Conservation (phyloP, 2,797 vertebrate species). For the Macrochelys suwanniensis region DNA sequence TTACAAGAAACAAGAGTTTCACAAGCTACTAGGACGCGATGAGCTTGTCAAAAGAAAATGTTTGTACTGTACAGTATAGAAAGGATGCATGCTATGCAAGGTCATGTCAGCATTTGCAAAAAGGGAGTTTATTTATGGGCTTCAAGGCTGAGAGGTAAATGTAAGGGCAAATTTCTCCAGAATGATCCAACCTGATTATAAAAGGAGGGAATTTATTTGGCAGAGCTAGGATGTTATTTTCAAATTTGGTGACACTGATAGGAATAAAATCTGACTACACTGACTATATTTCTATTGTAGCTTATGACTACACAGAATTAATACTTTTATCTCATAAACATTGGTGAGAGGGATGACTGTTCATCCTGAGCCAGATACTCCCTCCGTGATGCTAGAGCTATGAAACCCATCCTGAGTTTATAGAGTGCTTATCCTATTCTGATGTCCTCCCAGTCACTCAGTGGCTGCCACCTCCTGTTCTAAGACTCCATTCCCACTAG, state of each 20-base stretch:
- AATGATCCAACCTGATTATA: neutral
- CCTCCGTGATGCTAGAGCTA: neutral
- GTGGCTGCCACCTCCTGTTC: neutral
- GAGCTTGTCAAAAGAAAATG: neutral
- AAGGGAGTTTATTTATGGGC: neutral
- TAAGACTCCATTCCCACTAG: too few species aligned
- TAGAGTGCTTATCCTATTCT: neutral
- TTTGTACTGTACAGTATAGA: neutral
- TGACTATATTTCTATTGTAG: neutral
- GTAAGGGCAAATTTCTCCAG: neutral
- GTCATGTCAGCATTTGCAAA: neutral
- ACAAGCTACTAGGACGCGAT: neutral
- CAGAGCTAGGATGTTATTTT: rapidly evolving
- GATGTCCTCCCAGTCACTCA: neutral
- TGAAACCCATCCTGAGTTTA: neutral
- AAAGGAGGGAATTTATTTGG: neutral
- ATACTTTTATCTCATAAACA: neutral
- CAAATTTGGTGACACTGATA: neutral
- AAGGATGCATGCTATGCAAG: neutral
- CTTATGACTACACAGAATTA: neutral
- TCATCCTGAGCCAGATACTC: neutral
- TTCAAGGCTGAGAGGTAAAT: neutral
- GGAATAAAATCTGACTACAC: neutral
- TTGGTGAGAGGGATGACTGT: neutral
- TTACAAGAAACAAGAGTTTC: neutral